Evolutionary conservation across 2,888 invertebrate species (phyloP).

Genomic region (Pristionchus mayeri): DNA sequence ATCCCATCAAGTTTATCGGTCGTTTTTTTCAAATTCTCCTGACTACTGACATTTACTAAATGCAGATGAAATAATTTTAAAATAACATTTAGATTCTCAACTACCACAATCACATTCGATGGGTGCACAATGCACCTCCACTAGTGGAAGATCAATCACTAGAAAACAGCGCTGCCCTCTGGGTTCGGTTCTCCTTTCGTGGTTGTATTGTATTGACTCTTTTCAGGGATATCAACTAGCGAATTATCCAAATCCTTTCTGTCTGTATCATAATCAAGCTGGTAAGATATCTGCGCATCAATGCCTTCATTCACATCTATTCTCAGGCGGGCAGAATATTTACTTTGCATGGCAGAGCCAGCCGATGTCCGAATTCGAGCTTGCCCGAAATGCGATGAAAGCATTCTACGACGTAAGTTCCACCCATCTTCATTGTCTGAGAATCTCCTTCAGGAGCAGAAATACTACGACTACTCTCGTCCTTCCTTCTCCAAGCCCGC

Average conservation of each 20-base stretch:
- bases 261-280: slow-evolving; percentile 27
- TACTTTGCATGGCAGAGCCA: slow-evolving; percentile 52
- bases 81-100: background rate
- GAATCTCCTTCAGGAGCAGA: slow-evolving; percentile 49
- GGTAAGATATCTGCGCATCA: background rate
- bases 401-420: slow-evolving; percentile 13
- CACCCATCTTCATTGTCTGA: no score
- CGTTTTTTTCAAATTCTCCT: no score
- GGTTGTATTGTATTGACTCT: background rate
- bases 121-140: background rate
- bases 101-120: slow-evolving; percentile 16
- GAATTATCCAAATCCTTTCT: background rate
- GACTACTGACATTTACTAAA: no score
- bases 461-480: slow-evolving; percentile 53
- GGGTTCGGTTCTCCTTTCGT: background rate
- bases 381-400: background rate
- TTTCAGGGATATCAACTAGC: slow-evolving; percentile 2
- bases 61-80: no score
- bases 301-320: background rate
- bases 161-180: background rate
- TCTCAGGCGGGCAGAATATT: slow-evolving; percentile 56
- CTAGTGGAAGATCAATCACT: background rate
- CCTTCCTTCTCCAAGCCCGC: slow-evolving; percentile 53
- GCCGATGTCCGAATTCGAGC: slow-evolving; percentile 37
- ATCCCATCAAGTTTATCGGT: no score